A percentile compares a stretch with the other conserved stretches of the same genome.
Conservation (phyloP, 2,888 invertebrate species). For the Himalopsyche anomala region DNA sequence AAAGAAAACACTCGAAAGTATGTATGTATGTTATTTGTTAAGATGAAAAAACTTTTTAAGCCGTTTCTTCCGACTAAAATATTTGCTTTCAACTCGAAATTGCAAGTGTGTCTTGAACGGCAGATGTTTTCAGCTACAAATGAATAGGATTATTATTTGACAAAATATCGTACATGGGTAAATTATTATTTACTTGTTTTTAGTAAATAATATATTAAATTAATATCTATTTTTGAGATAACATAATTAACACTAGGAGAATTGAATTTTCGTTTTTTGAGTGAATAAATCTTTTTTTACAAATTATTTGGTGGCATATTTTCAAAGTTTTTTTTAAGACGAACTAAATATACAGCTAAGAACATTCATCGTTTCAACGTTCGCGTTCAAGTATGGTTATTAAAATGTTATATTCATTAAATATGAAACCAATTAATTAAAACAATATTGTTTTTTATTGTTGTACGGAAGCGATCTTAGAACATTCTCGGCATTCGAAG, state of each 20-base stretch:
- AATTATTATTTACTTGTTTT: too few species aligned
- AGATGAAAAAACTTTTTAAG: neutral
- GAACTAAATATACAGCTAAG: too few species aligned
- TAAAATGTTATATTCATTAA: neutral
- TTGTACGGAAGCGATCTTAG: conserved; percentile 3
- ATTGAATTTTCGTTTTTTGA: too few species aligned
- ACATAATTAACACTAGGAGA: too few species aligned
- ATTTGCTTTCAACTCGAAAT: conserved; percentile 59
- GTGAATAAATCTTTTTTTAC: too few species aligned
- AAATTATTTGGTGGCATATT: too few species aligned
- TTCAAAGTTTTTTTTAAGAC: too few species aligned
- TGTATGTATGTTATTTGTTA: neutral
- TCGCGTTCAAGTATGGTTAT: too few species aligned
- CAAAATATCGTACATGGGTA: neutral
- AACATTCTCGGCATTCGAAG: neutral
- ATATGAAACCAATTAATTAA: neutral
- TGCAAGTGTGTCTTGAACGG: conserved; percentile 55
- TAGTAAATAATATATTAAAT: too few species aligned
- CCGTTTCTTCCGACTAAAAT: neutral
- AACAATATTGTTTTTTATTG: neutral
- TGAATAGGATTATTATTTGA: conserved; percentile 1
- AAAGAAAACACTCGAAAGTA: conserved; percentile 1
- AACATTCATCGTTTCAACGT: too few species aligned
- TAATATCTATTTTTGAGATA: too few species aligned
- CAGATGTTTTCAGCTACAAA: conserved; percentile 58